phyloP scores from a whole-genome alignment of 2,797 vertebrate genomes.

The Meriones psammophilus region DNA sequence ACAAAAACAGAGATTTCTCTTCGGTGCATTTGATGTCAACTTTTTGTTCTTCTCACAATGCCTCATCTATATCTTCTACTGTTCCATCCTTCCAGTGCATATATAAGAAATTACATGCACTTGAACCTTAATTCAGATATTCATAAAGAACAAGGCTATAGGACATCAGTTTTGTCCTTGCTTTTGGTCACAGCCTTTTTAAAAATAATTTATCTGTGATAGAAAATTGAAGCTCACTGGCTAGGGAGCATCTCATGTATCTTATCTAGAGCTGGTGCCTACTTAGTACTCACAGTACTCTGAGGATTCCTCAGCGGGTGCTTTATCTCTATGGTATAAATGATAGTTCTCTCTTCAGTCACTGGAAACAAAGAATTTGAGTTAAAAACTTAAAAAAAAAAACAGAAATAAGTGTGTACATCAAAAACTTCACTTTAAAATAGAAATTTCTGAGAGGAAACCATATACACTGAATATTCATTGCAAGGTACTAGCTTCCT shows the following conservation, averaged over 20 bases:
- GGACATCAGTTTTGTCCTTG: not conserved
- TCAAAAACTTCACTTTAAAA: conserved; percentile 9
- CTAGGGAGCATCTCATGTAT: not conserved
- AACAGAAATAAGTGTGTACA: not conserved
- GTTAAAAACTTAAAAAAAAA: conserved; percentile 37
- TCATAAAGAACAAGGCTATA: not conserved
- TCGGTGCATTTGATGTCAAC: not conserved
- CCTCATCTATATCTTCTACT: not conserved
- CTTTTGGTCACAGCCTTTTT: not conserved
- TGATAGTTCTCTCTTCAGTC: not conserved
- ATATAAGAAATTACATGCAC: not conserved
- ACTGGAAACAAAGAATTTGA: conserved; percentile 16
- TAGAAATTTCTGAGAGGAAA: conserved; percentile 35
- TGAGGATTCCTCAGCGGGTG: not conserved
- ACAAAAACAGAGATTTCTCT: not conserved
- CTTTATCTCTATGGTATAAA: not conserved
- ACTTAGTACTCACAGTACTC: not conserved
- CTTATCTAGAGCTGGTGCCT: not conserved
- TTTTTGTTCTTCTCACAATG: not conserved
- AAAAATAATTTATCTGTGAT: not conserved
- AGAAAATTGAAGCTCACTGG: conserved; percentile 2
- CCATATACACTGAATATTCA: not conserved
- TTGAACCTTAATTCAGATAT: conserved; percentile 4
- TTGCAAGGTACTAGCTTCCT: not conserved
- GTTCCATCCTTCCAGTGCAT: not conserved